A percentile compares a stretch with the other conserved stretches of the same genome.
Evolutionary conservation across 2,888 invertebrate genomes (phyloP).

Genomic region (Galeruca laticollis): DNA sequence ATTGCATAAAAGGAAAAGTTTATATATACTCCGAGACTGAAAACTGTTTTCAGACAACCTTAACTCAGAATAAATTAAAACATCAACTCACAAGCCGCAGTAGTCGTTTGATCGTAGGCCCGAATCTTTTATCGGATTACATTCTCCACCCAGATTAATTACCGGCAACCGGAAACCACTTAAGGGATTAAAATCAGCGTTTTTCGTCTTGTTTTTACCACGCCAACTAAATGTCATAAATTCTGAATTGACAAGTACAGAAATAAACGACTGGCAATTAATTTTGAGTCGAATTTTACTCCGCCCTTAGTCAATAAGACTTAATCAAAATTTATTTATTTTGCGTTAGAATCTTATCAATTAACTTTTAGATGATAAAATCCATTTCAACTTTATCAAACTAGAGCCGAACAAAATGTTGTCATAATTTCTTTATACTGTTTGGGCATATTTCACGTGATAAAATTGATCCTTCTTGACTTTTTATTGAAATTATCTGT

Average conservation of each 20-base stretch:
- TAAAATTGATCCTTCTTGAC: too few species aligned
- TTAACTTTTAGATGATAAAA: too few species aligned
- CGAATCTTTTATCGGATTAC: constrained; percentile 26
- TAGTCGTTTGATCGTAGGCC: constrained; percentile 16
- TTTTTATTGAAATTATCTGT: too few species aligned
- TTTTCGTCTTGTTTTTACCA: constrained; percentile 21
- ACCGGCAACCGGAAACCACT: constrained; percentile 25
- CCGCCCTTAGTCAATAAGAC: too few species aligned
- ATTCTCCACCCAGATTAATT: constrained; percentile 32
- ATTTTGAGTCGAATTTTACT: too few species aligned
- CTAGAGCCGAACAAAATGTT: too few species aligned
- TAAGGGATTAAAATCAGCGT: constrained; percentile 34
- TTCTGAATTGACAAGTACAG: background rate
- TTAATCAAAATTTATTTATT: too few species aligned
- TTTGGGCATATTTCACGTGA: too few species aligned
- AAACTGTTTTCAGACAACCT: constrained; percentile 12
- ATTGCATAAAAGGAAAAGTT: constrained; percentile 12
- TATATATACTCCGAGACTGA: background rate
- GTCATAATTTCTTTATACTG: too few species aligned
- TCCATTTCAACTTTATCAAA: too few species aligned
- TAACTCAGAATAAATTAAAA: constrained; percentile 25
- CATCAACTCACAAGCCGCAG: constrained; percentile 24
- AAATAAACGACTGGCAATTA: background rate
- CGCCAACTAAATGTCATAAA: background rate
- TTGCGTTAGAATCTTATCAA: too few species aligned